These are phyloP conservation scores for Elysia crispata DNA, from an alignment of 2,888 invertebrate species.

Conservation along the genomic window DNA sequence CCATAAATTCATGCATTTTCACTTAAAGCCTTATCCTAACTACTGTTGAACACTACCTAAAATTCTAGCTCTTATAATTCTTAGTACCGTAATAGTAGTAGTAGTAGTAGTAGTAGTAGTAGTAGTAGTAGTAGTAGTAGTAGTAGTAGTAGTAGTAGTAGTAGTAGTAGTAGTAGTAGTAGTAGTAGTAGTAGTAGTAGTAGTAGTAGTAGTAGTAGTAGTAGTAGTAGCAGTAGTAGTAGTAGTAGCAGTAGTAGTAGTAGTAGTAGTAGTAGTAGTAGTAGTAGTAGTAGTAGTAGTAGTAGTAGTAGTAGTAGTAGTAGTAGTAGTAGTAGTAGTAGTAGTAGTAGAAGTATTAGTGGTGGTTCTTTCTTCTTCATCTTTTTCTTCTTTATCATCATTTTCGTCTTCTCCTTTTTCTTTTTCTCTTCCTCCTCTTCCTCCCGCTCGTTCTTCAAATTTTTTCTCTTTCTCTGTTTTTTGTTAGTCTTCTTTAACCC, in stretches of 20 bases:
- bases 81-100: slow-evolving; percentile 2
- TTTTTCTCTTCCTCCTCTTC: not conserved
- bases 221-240: no score
- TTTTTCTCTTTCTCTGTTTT: not conserved
- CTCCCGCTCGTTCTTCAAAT: not conserved
- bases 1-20: no score
- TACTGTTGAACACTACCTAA: no score
- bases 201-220: not conserved
- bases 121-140: slow-evolving; percentile 9
- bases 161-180: slow-evolving; percentile 9
- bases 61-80: no score
- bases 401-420: not conserved
- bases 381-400: not conserved
- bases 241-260: no score
- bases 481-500: not conserved
- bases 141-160: slow-evolving; percentile 9
- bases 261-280: no score
- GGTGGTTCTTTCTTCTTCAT: not conserved
- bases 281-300: no score
- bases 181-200: slow-evolving; percentile 12
- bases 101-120: slow-evolving; percentile 9
- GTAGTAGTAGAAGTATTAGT: not conserved
- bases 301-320: no score
- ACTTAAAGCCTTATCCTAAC: no score
- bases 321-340: not conserved